Evolutionary conservation across 2,797 vertebrate genomes (phyloP).

Genomic region (Hippopotamyrus pictus): DNA sequence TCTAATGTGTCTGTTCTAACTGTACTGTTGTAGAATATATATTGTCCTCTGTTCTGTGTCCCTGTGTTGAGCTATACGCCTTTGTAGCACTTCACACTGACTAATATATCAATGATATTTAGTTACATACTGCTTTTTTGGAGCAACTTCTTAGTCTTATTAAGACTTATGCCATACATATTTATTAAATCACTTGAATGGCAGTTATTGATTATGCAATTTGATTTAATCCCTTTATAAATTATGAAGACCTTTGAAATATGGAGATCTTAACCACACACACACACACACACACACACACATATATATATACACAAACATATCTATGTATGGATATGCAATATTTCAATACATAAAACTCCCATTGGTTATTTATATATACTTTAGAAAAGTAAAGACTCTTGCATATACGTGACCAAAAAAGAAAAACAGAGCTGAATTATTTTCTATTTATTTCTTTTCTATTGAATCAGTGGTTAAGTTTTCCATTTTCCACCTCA

Average conservation of each 20-base stretch:
- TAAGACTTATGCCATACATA: slow-evolving; percentile 11
- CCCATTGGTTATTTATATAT: not conserved
- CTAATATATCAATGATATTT: slow-evolving; percentile 16
- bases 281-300: not conserved
- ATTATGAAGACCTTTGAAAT: not conserved
- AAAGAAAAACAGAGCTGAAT: not conserved
- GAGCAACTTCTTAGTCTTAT: slow-evolving; percentile 13
- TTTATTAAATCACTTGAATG: slow-evolving; percentile 1
- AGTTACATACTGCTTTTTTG: slow-evolving; percentile 4
- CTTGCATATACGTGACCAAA: not conserved
- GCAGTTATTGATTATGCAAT: slow-evolving; percentile 7
- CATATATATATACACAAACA: not conserved
- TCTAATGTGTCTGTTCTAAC: not conserved
- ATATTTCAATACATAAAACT: not conserved
- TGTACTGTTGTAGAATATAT: slow-evolving; percentile 2
- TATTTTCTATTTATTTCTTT: not conserved
- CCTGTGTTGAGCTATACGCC: slow-evolving; percentile 7
- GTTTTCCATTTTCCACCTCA: not conserved
- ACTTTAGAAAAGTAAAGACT: not conserved
- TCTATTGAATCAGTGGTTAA: not conserved
- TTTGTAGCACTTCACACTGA: slow-evolving; percentile 13
- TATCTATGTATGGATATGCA: not conserved
- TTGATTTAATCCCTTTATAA: slow-evolving; percentile 1
- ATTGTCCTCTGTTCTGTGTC: slow-evolving; percentile 4
- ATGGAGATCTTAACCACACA: not conserved